Percentiles rank a stretch among this genome's conserved stretches.
Evolutionary conservation across 2,113 vertebrate genomes (phyloP).

Genomic region (Stictonetta naevosa): DNA sequence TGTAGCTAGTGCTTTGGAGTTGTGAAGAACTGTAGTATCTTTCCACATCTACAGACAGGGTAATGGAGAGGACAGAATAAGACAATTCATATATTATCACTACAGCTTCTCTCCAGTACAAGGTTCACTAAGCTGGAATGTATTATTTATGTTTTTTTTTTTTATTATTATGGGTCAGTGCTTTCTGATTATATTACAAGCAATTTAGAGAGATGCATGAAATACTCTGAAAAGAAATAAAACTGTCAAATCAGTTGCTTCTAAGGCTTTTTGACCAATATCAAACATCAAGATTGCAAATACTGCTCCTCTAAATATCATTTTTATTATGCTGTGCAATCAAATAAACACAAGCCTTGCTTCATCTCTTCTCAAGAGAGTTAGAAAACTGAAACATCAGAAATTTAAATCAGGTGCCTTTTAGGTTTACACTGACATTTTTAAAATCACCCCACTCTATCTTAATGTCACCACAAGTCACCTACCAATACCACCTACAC

Average conservation of each 20-base stretch:
- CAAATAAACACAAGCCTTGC: background rate
- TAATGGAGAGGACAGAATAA: constrained; percentile 36
- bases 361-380: background rate
- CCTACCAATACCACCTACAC: background rate
- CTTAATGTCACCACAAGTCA: background rate
- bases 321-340: background rate
- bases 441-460: background rate
- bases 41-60: constrained; percentile 24
- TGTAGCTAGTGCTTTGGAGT: background rate
- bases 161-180: constrained; percentile 31
- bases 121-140: constrained; percentile 18
- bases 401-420: background rate
- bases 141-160: constrained; percentile 35
- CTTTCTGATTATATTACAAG: constrained; percentile 36
- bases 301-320: background rate
- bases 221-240: background rate
- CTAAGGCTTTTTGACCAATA: constrained; percentile 13
- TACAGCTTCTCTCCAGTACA: constrained; percentile 5
- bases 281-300: constrained; percentile 9
- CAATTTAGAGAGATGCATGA: constrained; percentile 22
- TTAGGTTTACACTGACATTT: background rate
- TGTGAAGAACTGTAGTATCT: background rate
- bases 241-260: background rate
- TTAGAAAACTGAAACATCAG: background rate
- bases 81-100: constrained; percentile 18